Conservation (phyloP, 1,140 invertebrate genomes). For the Formica selysi region DNA sequence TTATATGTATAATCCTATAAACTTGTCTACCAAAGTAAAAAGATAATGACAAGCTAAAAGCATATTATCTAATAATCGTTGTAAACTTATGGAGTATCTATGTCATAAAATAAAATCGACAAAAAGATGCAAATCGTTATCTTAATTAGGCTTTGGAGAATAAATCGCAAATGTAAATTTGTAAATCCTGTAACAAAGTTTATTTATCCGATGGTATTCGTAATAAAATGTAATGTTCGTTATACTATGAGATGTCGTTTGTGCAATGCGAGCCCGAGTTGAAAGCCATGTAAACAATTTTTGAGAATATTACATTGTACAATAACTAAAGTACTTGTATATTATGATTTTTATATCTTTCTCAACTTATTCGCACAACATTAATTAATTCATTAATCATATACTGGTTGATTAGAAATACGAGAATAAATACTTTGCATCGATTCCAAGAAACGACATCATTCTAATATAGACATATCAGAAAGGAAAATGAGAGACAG, state of each 20-base stretch:
- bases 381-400: conserved; percentile 26
- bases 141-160: not conserved
- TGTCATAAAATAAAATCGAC: not conserved
- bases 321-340: not conserved
- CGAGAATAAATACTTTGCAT: not conserved
- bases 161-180: conserved; percentile 37
- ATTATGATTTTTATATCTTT: conserved; percentile 20
- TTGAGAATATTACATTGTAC: not conserved
- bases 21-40: not conserved
- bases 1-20: conserved; percentile 8
- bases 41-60: conserved; percentile 7
- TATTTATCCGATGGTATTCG: not conserved
- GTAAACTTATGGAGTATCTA: not conserved
- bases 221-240: conserved; percentile 32
- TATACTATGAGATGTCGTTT: conserved; percentile 35
- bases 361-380: conserved; percentile 12
- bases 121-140: conserved; percentile 12
- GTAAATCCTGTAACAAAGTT: not conserved
- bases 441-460: conserved; percentile 35
- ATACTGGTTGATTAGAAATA: not conserved
- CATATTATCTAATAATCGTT: conserved; percentile 22
- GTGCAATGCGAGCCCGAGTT: conserved; percentile 38
- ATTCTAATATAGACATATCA: conserved; percentile 9
- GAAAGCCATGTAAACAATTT: conserved; percentile 52
- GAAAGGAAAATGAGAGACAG: conserved; percentile 39